Percentiles rank a stretch among this genome's conserved stretches.
Evolutionary conservation across 2,888 invertebrate genomes (phyloP).

Genomic region (Augiades crinisus): DNA sequence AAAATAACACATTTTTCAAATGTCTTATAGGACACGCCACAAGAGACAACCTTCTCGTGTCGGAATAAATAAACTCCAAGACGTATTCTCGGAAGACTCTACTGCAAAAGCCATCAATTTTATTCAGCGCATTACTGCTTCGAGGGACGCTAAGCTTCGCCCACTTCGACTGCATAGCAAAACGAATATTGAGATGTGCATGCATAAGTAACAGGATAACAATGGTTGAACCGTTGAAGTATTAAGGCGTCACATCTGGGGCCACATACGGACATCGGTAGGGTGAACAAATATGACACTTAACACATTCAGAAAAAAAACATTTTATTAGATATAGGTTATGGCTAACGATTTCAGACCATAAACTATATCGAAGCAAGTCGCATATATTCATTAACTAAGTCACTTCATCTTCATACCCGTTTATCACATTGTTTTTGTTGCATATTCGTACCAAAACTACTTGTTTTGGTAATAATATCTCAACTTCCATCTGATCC

Average conservation of each 20-base stretch:
- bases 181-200: conserved; percentile 49
- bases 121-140: conserved; percentile 60
- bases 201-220: conserved; percentile 46
- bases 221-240: conserved; percentile 38
- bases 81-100: conserved; percentile 43
- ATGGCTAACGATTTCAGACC: no score
- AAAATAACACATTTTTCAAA: background rate
- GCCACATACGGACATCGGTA: background rate
- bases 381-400: no score
- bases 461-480: no score
- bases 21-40: background rate
- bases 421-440: no score
- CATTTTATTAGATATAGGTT: no score
- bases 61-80: conserved; percentile 39
- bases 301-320: background rate
- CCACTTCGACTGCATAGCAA: conserved; percentile 45
- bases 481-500: no score
- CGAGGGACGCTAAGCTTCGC: conserved; percentile 51
- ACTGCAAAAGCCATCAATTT: conserved; percentile 59
- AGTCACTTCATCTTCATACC: no score
- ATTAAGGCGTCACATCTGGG: conserved; percentile 15
- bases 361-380: no score
- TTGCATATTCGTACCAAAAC: no score
- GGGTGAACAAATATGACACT: background rate
- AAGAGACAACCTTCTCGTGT: conserved; percentile 4